These are phyloP conservation scores for Phytoseiulus persimilis DNA, from an alignment of 2,888 invertebrate genomes.

Conservation along the genomic window DNA sequence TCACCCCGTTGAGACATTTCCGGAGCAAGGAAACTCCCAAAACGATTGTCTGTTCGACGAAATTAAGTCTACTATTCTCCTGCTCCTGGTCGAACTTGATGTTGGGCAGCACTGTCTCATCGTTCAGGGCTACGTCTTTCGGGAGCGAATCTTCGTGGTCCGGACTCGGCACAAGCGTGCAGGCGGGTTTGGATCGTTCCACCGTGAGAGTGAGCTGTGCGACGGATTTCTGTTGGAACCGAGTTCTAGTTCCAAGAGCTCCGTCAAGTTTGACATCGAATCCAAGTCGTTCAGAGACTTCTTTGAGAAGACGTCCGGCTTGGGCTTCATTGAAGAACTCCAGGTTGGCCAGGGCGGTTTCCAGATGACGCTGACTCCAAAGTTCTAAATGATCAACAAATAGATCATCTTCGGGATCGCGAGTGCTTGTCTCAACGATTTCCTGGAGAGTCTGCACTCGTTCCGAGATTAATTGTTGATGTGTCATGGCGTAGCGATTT, in stretches of 20 bases:
- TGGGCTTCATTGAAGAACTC: slow-evolving; percentile 65
- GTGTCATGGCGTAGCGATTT: slow-evolving; percentile 63
- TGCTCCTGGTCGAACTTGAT: slow-evolving; percentile 58
- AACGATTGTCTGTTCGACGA: slow-evolving; percentile 68
- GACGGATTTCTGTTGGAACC: slow-evolving; percentile 69
- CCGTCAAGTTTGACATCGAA: slow-evolving; percentile 66
- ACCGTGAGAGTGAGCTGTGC: slow-evolving; percentile 73
- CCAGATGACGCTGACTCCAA: slow-evolving; percentile 54
- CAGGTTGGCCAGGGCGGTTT: slow-evolving; percentile 62
- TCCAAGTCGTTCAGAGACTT: slow-evolving; percentile 59
- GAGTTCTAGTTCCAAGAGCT: slow-evolving; percentile 78
- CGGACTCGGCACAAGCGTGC: not conserved
- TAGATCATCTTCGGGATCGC: slow-evolving; percentile 40
- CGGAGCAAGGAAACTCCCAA: slow-evolving; percentile 64
- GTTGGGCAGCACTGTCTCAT: slow-evolving; percentile 74
- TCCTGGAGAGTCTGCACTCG: slow-evolving; percentile 55
- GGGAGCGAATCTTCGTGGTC: slow-evolving; percentile 41
- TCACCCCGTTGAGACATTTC: slow-evolving; percentile 56
- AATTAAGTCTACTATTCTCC: slow-evolving; percentile 55
- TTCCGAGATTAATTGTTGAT: slow-evolving; percentile 70
- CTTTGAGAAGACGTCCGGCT: slow-evolving; percentile 61
- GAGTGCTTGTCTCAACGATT: slow-evolving; percentile 46
- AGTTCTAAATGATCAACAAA: slow-evolving; percentile 41
- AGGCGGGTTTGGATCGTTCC: slow-evolving; percentile 49
- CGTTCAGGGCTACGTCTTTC: slow-evolving; percentile 64